Percentiles rank a stretch among this genome's conserved stretches.
Conservation (phyloP, 2,113 vertebrate genomes). For the Spea multiplicata region DNA sequence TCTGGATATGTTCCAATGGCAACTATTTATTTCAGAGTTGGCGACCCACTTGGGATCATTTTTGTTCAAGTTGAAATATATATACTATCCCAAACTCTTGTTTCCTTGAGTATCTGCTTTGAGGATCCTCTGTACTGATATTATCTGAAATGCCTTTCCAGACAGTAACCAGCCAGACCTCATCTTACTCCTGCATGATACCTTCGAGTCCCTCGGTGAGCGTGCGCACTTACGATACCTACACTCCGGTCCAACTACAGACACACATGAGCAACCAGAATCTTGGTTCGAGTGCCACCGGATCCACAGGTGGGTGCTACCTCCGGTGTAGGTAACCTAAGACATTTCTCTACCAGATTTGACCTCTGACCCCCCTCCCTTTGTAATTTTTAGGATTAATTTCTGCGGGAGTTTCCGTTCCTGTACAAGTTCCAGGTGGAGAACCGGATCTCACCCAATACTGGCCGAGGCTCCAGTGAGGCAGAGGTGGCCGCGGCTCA, state of each 20-base stretch:
- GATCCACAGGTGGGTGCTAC: conserved; percentile 49
- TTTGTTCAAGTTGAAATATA: no score
- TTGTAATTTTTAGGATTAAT: conserved; percentile 38
- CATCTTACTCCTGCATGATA: conserved; percentile 57
- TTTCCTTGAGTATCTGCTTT: no score
- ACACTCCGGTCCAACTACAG: conserved; percentile 50
- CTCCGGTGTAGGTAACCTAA: not conserved
- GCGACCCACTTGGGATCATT: no score
- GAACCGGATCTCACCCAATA: conserved; percentile 73
- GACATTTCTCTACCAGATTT: no score
- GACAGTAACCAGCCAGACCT: conserved; percentile 51
- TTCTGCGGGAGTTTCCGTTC: conserved; percentile 68
- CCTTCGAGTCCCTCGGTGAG: conserved; percentile 47
- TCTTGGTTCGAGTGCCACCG: conserved; percentile 43
- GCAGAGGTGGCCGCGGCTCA: not conserved
- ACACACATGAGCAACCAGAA: conserved; percentile 48
- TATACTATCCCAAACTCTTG: no score
- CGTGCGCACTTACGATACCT: conserved; percentile 53
- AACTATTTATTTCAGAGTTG: no score
- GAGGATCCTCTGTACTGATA: not conserved
- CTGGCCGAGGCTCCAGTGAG: conserved; percentile 75
- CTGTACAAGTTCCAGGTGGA: conserved; percentile 72
- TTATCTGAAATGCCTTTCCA: conserved; percentile 23
- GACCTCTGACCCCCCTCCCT: not conserved
- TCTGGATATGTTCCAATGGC: no score